A percentile compares a stretch with the other conserved stretches of the same genome.
These are phyloP conservation scores for Onthophagus taurus DNA, from an alignment of 1,140 invertebrate species.

Conservation along the genomic window DNA sequence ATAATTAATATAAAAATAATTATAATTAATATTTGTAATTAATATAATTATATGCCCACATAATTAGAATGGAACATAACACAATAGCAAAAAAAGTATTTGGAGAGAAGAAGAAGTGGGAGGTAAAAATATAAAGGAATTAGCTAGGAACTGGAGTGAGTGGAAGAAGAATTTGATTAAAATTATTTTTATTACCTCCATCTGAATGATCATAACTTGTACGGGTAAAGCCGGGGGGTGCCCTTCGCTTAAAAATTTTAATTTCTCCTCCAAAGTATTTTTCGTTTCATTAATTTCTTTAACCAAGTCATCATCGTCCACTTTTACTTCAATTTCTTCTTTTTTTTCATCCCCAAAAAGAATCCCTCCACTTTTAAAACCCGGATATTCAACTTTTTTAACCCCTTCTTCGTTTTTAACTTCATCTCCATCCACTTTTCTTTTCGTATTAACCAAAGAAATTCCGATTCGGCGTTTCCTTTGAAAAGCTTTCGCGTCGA, in stretches of 20 bases:
- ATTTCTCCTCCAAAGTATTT: conserved; percentile 42
- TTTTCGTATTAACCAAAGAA: conserved; percentile 22
- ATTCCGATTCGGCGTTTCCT: conserved; percentile 33
- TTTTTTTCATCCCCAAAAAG: conserved; percentile 38
- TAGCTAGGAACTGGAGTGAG: too few species aligned
- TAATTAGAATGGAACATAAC: too few species aligned
- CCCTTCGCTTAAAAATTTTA: conserved; percentile 54
- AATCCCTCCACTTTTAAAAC: conserved; percentile 30
- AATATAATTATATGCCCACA: too few species aligned
- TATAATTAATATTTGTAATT: too few species aligned
- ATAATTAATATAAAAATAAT: too few species aligned
- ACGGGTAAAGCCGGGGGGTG: conserved; percentile 50
- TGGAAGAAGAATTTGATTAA: too few species aligned
- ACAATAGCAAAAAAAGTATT: background rate
- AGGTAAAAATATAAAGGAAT: too few species aligned
- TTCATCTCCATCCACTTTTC: conserved; percentile 13
- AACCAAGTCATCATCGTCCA: conserved; percentile 19
- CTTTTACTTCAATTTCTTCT: conserved; percentile 25
- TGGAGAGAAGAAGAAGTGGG: background rate
- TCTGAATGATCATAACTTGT: conserved; percentile 55
- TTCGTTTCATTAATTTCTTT: conserved; percentile 24
- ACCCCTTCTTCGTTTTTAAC: conserved; percentile 21
- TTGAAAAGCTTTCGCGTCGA: conserved; percentile 35
- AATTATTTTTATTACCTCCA: conserved; percentile 42
- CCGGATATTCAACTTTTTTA: conserved; percentile 32